A percentile compares a stretch with the other conserved stretches of the same genome.
Evolutionary conservation across 23 tunicate species (phyloP).

Genomic region (Phallusia fumigata): DNA sequence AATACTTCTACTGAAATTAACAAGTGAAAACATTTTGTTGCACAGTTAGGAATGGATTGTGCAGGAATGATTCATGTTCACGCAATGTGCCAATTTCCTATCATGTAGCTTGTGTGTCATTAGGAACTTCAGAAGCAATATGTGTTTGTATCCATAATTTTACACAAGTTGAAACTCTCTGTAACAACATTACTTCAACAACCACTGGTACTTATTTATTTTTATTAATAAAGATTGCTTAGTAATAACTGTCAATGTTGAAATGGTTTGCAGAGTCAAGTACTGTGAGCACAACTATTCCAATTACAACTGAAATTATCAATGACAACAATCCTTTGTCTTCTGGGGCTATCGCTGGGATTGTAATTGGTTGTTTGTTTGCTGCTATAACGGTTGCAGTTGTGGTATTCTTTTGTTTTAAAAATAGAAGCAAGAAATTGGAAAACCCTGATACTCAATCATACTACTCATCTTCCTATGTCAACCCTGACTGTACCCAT

Average conservation of each 20-base stretch:
- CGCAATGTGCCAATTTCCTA: not conserved
- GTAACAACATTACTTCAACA: not conserved
- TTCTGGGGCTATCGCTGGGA: not conserved
- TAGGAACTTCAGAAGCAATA: not conserved
- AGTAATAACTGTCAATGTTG: too few relatives aligned
- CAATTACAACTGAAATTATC: not conserved
- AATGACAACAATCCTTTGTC: not conserved
- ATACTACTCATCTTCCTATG: not conserved
- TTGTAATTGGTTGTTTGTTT: not conserved
- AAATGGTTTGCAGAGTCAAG: not conserved
- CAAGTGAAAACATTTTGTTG: not conserved
- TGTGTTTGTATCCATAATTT: not conserved
- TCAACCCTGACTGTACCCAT: not conserved
- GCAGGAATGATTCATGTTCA: not conserved
- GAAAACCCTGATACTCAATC: not conserved
- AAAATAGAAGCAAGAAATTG: not conserved
- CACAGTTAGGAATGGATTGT: not conserved
- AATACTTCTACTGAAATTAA: too few relatives aligned
- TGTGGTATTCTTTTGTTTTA: not conserved
- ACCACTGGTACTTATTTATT: not conserved
- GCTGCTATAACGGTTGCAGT: not conserved
- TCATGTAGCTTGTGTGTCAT: not conserved
- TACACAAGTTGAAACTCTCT: not conserved
- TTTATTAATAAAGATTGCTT: too few relatives aligned
- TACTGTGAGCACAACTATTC: not conserved